Conservation (phyloP, 2,113 vertebrate species). For the Coturnix japonica region DNA sequence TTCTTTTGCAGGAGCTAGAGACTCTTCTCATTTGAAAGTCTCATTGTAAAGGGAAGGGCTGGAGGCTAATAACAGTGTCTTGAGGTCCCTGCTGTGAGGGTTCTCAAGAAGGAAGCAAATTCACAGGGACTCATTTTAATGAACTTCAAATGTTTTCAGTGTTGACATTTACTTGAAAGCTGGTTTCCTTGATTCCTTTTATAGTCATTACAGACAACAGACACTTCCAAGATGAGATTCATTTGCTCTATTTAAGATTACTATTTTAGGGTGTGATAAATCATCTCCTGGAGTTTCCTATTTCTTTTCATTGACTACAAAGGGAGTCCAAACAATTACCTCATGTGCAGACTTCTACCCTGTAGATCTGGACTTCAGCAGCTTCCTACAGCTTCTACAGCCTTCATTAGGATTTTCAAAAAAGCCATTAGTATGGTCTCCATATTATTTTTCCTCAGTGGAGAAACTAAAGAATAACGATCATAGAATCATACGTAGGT, state of each 20-base stretch:
- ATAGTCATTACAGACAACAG: constrained; percentile 8
- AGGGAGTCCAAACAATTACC: background rate
- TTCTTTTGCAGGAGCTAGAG: background rate
- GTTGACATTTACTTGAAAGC: constrained; percentile 13
- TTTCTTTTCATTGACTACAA: constrained; percentile 32
- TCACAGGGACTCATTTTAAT: constrained; percentile 26
- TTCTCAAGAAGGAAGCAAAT: background rate
- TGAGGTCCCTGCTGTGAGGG: constrained; percentile 9
- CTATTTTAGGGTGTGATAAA: constrained; percentile 26
- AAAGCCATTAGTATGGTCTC: background rate
- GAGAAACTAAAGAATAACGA: background rate
- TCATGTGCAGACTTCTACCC: background rate
- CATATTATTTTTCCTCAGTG: background rate
- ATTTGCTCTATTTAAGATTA: constrained; percentile 28
- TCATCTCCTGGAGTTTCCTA: background rate
- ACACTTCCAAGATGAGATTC: background rate
- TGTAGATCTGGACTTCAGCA: background rate
- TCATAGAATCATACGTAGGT: background rate
- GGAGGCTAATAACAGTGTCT: background rate
- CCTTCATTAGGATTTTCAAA: background rate
- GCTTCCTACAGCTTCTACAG: background rate
- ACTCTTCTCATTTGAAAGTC: background rate
- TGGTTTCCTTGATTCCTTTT: constrained; percentile 40
- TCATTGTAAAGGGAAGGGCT: background rate
- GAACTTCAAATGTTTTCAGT: background rate